Conservation (phyloP, 2,888 invertebrate genomes). For the Archips xylosteana region DNA sequence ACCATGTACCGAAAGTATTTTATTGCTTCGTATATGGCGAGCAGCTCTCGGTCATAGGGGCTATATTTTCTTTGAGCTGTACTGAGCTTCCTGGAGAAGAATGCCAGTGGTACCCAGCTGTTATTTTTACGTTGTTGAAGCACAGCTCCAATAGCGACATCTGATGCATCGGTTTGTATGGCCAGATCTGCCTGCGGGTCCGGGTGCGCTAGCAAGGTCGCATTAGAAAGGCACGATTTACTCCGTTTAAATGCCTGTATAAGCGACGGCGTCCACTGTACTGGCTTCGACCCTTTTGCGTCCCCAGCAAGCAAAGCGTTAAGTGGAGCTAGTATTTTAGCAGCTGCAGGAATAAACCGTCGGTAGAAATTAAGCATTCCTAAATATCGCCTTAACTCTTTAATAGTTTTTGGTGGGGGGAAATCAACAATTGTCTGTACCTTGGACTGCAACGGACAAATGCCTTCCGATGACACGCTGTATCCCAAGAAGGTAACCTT, state of each 20-base stretch:
- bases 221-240: conserved; percentile 47
- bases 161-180: conserved; percentile 58
- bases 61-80: conserved; percentile 56
- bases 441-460: conserved; percentile 48
- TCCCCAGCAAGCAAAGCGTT: conserved; percentile 44
- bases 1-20: conserved; percentile 59
- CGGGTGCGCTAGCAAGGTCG: conserved; percentile 51
- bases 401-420: conserved; percentile 39
- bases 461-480: conserved; percentile 44
- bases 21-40: conserved; percentile 59
- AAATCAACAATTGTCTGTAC: conserved; percentile 43
- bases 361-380: conserved; percentile 49
- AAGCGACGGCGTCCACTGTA: background rate
- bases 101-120: conserved; percentile 57
- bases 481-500: conserved; percentile 48
- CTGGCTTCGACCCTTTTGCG: too few relatives aligned
- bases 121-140: conserved; percentile 54
- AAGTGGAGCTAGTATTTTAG: conserved; percentile 49
- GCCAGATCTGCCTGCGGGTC: conserved; percentile 47
- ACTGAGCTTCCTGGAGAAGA: conserved; percentile 58
- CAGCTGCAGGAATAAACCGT: conserved; percentile 54
- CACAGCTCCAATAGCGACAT: conserved; percentile 56
- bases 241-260: conserved; percentile 41
- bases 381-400: conserved; percentile 39
- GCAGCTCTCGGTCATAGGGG: conserved; percentile 63